Percentiles rank a stretch among this genome's conserved stretches.
Conservation (phyloP, 2,888 invertebrate genomes). For the Drosophila algonquin region DNA sequence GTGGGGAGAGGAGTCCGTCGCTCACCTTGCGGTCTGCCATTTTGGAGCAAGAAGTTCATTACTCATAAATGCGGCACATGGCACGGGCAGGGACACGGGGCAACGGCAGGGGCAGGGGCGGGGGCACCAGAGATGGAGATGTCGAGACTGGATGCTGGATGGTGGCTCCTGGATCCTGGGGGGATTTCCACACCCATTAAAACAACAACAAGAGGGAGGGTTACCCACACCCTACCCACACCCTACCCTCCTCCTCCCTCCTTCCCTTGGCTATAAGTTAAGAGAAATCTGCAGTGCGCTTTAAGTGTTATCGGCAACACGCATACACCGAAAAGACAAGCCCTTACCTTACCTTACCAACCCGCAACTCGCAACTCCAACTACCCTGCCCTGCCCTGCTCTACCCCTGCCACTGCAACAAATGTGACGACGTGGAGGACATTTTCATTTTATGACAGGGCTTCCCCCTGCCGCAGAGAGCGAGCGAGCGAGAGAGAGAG, state of each 20-base stretch:
- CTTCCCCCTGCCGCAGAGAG: slow-evolving; percentile 35
- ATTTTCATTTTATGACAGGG: slow-evolving; percentile 80
- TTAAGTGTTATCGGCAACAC: slow-evolving; percentile 80
- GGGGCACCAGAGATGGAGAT: slow-evolving; percentile 8
- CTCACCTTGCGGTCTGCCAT: slow-evolving; percentile 78
- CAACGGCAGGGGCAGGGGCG: no score
- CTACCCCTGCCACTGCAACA: slow-evolving; percentile 39
- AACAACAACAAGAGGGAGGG: slow-evolving; percentile 54
- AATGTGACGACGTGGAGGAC: slow-evolving; percentile 75
- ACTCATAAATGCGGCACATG: slow-evolving; percentile 82
- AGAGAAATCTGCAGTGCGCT: slow-evolving; percentile 77
- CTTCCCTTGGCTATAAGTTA: slow-evolving; percentile 72
- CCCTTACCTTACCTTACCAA: slow-evolving; percentile 22
- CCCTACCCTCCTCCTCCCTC: no score
- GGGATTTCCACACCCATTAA: slow-evolving; percentile 59
- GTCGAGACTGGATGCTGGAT: slow-evolving; percentile 8
- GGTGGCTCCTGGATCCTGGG: slow-evolving; percentile 11
- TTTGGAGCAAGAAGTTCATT: slow-evolving; percentile 79
- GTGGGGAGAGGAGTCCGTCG: slow-evolving; percentile 43
- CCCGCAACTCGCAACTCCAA: no score
- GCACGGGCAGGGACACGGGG: slow-evolving; percentile 5
- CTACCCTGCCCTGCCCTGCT: no score
- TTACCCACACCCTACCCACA: no score
- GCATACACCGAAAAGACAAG: slow-evolving; percentile 59
- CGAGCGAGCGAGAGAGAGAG: slow-evolving; percentile 12